Evolutionary conservation across 1,140 invertebrate genomes (phyloP).

Genomic region (Cylas formicarius): DNA sequence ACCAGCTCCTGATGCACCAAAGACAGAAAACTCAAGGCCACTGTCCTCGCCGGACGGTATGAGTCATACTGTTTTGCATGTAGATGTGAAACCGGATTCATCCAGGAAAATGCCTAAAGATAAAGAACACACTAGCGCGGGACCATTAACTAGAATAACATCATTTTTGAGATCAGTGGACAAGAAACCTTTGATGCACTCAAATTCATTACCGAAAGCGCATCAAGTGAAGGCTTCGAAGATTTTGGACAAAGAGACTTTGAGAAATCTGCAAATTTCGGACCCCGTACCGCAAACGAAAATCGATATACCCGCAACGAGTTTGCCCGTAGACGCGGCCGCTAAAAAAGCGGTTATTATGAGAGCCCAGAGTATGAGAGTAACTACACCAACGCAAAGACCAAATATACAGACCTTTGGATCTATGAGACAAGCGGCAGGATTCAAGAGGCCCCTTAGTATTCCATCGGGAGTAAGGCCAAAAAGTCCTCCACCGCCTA

Average conservation of each 20-base stretch:
- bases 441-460: conserved; percentile 60
- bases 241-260: conserved; percentile 57
- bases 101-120: conserved; percentile 31
- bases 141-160: conserved; percentile 63
- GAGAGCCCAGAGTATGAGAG: conserved; percentile 70
- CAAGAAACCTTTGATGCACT: conserved; percentile 49
- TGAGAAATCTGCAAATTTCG: conserved; percentile 73
- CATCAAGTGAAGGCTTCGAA: conserved; percentile 55
- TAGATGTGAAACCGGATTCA: conserved; percentile 39
- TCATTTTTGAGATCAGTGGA: conserved; percentile 66
- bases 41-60: conserved; percentile 47
- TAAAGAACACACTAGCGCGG: conserved; percentile 48
- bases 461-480: conserved; percentile 53
- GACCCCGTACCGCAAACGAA: conserved; percentile 66
- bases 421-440: conserved; percentile 62
- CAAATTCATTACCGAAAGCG: conserved; percentile 51
- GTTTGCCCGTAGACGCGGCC: conserved; percentile 48
- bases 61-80: conserved; percentile 37
- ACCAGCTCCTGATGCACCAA: conserved; percentile 49
- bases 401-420: conserved; percentile 67
- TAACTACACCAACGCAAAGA: conserved; percentile 47
- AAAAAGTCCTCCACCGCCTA: conserved; percentile 57
- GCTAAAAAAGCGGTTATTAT: conserved; percentile 54
- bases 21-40: conserved; percentile 38
- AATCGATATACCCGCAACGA: conserved; percentile 51